phyloP scores from a whole-genome alignment of 2,113 vertebrate species.

The Halcyon senegalensis region DNA sequence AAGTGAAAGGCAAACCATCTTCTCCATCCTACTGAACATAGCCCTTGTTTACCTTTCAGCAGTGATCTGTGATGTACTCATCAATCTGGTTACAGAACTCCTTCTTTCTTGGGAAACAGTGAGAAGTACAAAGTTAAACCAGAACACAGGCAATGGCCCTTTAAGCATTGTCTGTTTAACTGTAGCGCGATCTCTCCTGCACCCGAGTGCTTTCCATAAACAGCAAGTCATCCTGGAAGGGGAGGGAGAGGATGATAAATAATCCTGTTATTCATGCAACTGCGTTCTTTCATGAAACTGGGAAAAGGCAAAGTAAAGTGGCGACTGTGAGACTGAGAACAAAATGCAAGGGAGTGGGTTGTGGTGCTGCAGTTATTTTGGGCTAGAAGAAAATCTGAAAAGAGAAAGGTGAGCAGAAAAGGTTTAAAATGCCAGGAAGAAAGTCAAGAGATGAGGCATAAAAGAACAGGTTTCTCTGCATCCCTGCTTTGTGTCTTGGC shows the following conservation, averaged over 20 bases:
- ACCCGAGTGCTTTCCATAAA: conserved; percentile 66
- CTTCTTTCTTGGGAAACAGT: neutral
- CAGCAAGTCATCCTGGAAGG: conserved; percentile 70
- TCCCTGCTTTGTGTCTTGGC: neutral
- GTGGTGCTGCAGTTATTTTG: neutral
- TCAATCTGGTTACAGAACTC: neutral
- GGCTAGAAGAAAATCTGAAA: neutral
- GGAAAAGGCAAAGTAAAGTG: conserved; percentile 59
- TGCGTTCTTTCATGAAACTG: conserved; percentile 65
- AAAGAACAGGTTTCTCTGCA: neutral
- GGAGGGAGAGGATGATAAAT: conserved; percentile 69
- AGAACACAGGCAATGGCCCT: conserved; percentile 30
- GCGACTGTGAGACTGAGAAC: neutral
- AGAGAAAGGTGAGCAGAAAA: conserved; percentile 33
- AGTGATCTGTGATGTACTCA: neutral
- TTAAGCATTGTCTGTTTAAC: conserved; percentile 69
- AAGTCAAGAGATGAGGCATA: neutral
- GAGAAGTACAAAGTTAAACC: neutral
- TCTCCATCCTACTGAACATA: neutral
- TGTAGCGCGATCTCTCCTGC: conserved; percentile 43
- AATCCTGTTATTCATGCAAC: conserved; percentile 65
- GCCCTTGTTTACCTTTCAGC: neutral
- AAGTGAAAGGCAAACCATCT: neutral
- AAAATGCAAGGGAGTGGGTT: neutral
- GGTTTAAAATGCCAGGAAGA: neutral